Conservation (phyloP, 2,113 vertebrate species). For the Strigops habroptila region DNA sequence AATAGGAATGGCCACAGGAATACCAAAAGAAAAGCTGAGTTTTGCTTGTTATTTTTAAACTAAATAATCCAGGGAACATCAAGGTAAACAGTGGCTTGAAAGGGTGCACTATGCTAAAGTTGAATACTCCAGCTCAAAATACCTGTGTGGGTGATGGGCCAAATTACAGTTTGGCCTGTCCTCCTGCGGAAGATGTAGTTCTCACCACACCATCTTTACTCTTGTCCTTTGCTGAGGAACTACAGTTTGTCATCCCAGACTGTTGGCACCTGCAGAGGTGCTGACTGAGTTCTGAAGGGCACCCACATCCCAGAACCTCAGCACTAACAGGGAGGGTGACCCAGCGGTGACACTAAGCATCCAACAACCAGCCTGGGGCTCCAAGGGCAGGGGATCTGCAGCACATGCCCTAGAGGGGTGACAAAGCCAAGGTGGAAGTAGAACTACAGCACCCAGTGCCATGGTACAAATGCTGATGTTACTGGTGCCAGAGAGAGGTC, state of each 20-base stretch:
- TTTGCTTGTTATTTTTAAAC: background rate
- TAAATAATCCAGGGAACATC: background rate
- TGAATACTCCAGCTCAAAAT: background rate
- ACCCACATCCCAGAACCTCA: background rate
- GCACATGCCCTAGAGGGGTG: rapidly evolving
- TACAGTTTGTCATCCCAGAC: background rate
- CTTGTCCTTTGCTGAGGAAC: background rate
- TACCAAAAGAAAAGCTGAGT: background rate
- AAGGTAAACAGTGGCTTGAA: background rate
- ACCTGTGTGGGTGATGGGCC: background rate
- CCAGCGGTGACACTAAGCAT: background rate
- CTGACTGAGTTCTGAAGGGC: background rate
- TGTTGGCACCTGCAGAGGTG: background rate
- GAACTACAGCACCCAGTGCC: background rate
- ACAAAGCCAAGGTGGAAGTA: background rate
- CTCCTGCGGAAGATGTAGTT: background rate
- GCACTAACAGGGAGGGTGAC: background rate
- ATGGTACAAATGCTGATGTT: background rate
- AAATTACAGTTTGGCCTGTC: background rate
- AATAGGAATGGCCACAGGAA: background rate
- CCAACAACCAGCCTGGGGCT: background rate
- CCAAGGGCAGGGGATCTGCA: background rate
- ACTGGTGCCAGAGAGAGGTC: background rate
- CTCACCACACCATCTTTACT: background rate
- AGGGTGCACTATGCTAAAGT: background rate